Conservation (phyloP, 1,140 invertebrate species). For the Drosophila insularis region DNA sequence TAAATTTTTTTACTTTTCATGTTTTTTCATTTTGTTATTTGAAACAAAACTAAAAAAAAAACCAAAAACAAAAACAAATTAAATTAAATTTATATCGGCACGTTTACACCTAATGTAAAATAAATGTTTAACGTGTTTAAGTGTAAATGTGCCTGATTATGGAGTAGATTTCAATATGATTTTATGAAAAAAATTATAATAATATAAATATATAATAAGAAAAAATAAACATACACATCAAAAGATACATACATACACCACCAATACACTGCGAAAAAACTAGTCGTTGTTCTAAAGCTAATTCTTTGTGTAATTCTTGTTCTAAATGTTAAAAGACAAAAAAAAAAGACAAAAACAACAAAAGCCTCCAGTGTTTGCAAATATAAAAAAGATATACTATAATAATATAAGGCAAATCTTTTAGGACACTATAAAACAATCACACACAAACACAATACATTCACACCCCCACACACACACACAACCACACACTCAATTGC, state of each 20-base stretch:
- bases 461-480: constrained; percentile 29
- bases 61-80: not conserved
- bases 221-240: constrained; percentile 9
- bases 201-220: too few species aligned
- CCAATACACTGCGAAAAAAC: constrained; percentile 65
- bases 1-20: constrained; percentile 56
- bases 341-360: constrained; percentile 16
- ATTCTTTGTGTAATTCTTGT: constrained; percentile 78
- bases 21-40: constrained; percentile 39
- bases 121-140: constrained; percentile 41
- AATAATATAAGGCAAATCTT: constrained; percentile 24
- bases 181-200: constrained; percentile 24
- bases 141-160: constrained; percentile 69
- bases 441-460: constrained; percentile 25
- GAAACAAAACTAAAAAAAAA: constrained; percentile 13
- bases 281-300: constrained; percentile 76
- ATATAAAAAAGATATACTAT: constrained; percentile 46
- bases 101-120: constrained; percentile 53
- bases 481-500: constrained; percentile 43
- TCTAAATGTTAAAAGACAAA: constrained; percentile 62
- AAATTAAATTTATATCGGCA: constrained; percentile 27
- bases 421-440: constrained; percentile 41
- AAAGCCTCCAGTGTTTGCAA: constrained; percentile 79
- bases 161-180: constrained; percentile 50
- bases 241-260: constrained; percentile 33